Percentiles rank a stretch among this genome's conserved stretches.
These are phyloP conservation scores for Tapera naevia DNA, from an alignment of 2,797 vertebrate species.

Conservation along the genomic window DNA sequence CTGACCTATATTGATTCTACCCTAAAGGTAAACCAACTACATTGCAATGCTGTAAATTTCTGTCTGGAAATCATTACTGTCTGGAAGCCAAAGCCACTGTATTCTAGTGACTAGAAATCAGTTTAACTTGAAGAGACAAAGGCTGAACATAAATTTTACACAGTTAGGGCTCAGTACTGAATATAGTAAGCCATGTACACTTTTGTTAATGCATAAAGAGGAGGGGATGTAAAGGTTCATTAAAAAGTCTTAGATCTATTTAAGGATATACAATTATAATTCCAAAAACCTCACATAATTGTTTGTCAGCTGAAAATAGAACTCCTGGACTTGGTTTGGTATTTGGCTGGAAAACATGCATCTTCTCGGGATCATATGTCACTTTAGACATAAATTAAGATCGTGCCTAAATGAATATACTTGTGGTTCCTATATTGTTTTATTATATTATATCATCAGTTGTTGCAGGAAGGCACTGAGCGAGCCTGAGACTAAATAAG, in stretches of 20 bases:
- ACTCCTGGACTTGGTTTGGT: not conserved
- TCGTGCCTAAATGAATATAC: not conserved
- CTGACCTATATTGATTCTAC: not conserved
- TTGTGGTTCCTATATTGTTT: not conserved
- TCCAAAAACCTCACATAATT: accelerated
- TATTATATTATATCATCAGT: not conserved
- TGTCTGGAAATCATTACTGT: not conserved
- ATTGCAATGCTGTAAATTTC: not conserved
- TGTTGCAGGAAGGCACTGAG: not conserved
- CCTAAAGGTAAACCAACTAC: constrained; percentile 9
- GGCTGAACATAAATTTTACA: not conserved
- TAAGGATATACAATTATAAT: not conserved
- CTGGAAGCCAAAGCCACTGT: not conserved
- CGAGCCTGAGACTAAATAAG: not conserved
- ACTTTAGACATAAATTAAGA: not conserved
- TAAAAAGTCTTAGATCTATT: not conserved
- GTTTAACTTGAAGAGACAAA: not conserved
- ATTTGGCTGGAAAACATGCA: not conserved
- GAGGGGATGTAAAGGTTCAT: not conserved
- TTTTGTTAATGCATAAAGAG: not conserved
- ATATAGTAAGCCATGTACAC: not conserved
- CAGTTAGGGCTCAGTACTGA: not conserved
- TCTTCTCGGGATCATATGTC: not conserved
- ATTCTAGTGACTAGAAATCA: not conserved
- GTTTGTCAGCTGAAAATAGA: not conserved